These are phyloP conservation scores for Julus scanicus DNA, from an alignment of 2,888 invertebrate species.

Conservation along the genomic window DNA sequence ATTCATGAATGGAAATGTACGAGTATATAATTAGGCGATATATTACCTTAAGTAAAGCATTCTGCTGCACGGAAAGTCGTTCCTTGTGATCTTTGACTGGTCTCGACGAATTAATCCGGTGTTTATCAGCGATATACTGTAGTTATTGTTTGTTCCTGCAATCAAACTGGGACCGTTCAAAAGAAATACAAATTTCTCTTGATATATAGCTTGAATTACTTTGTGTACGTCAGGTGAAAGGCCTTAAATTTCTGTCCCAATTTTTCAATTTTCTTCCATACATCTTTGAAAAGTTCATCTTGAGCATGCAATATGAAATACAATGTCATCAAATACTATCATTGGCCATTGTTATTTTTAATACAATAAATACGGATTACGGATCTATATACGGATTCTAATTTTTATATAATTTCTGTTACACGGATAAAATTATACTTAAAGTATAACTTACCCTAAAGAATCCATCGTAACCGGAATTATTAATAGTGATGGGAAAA, in stretches of 20 bases:
- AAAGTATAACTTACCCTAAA: background rate
- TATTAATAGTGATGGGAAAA: background rate
- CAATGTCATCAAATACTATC: background rate
- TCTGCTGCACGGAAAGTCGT: background rate
- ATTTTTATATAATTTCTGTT: too few relatives aligned
- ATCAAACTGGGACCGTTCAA: background rate
- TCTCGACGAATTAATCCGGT: background rate
- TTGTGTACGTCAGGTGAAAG: background rate
- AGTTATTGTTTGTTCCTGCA: background rate
- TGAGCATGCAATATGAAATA: background rate
- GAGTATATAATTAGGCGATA: background rate
- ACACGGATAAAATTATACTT: too few relatives aligned
- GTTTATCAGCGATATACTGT: background rate
- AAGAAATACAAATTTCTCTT: background rate
- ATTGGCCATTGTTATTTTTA: too few relatives aligned
- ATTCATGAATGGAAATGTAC: background rate
- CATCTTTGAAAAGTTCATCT: background rate
- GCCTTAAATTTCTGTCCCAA: background rate
- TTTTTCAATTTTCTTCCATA: conserved; percentile 16
- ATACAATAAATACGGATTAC: too few relatives aligned
- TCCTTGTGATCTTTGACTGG: background rate
- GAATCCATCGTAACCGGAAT: background rate
- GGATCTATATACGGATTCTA: too few relatives aligned
- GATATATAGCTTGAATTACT: background rate
- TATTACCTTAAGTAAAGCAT: background rate